Evolutionary conservation across 2,113 vertebrate genomes (phyloP), one percentile per base, ranked within the genome.

Genomic region (Parus major): DNA sequence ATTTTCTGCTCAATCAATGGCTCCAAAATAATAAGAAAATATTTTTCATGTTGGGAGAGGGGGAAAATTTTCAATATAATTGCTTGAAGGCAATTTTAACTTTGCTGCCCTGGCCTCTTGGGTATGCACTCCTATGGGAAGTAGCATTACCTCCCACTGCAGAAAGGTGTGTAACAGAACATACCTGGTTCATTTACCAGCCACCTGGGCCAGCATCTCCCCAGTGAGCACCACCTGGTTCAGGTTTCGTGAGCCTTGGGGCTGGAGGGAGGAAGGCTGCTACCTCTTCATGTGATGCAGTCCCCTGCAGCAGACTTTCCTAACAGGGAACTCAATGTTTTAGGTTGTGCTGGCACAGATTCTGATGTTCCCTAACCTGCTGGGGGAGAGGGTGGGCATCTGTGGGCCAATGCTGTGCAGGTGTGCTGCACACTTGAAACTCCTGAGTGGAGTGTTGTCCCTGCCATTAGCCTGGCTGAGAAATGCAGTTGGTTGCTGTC

Each of bases 381-480:
- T 9, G 9, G 64, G 6, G 9, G 19, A 56, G 53, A 50, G 31
- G 36, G 42, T 56, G 72, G 55, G 42, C n/a, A 31, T 36, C 27
- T 22, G 46, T 9, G 18, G 56, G 22, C 35, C 0, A 0, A 27
- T 7, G 5, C 41, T 20, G 1, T 44, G 46, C 12, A 12, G 52
- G 5, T 46, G 50, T 63, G 28, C 55, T 82, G 50, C 57, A 25
- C 2, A 1, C n/a, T 16, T 19, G 29, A 66, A 71, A 71, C 20
- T 22, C 59, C 61, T 33, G 35, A 64, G 24, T 5, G n/a, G 12
- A 36, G 4, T 52, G 29, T 12, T 21, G 4, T 50, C 59, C 12
- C 33, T 66, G 64, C 25, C 35, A 17, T 55, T n/a, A 59, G 16
- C 69, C 82, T 73, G 82, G 10, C 22, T 80, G 64, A 44, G 44